A percentile compares a stretch with the other conserved stretches of the same genome.
phyloP scores from a whole-genome alignment of 2,797 vertebrate species.

The Pelobates cultripes region DNA sequence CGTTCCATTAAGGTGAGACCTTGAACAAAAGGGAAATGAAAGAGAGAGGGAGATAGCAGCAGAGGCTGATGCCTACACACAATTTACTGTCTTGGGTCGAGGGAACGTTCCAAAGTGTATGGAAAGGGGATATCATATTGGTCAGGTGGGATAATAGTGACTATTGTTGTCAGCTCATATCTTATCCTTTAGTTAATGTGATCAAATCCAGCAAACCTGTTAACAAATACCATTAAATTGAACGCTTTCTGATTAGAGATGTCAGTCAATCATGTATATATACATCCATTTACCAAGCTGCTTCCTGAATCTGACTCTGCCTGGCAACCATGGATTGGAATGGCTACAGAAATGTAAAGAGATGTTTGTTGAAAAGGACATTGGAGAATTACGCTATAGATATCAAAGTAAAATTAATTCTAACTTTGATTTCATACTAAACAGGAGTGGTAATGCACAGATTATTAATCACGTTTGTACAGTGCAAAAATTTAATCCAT shows the following conservation, averaged over 20 bases:
- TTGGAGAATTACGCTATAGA: too few species aligned
- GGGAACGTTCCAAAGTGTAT: slow-evolving; percentile 9
- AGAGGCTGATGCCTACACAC: slow-evolving; percentile 23
- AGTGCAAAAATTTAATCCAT: too few species aligned
- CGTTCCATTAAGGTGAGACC: slow-evolving; percentile 83
- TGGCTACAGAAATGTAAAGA: too few species aligned
- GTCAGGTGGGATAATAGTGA: slow-evolving; percentile 8
- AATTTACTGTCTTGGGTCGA: slow-evolving; percentile 29
- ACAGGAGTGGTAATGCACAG: too few species aligned
- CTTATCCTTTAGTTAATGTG: slow-evolving; percentile 9
- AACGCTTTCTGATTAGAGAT: slow-evolving; percentile 1
- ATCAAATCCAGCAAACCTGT: slow-evolving; percentile 1
- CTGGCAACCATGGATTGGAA: too few species aligned
- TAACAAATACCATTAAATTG: not conserved
- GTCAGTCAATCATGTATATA: not conserved
- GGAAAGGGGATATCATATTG: slow-evolving; percentile 28
- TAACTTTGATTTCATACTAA: too few species aligned
- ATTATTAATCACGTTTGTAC: too few species aligned
- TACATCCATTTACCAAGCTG: not conserved
- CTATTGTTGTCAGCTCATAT: slow-evolving; percentile 16
- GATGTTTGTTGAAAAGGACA: too few species aligned
- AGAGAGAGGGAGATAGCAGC: slow-evolving; percentile 10
- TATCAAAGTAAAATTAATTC: too few species aligned
- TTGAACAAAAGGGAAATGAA: slow-evolving; percentile 28
- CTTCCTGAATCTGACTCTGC: not conserved